phyloP scores from a whole-genome alignment of 2,113 vertebrate species.

The Urocitellus parryii region DNA sequence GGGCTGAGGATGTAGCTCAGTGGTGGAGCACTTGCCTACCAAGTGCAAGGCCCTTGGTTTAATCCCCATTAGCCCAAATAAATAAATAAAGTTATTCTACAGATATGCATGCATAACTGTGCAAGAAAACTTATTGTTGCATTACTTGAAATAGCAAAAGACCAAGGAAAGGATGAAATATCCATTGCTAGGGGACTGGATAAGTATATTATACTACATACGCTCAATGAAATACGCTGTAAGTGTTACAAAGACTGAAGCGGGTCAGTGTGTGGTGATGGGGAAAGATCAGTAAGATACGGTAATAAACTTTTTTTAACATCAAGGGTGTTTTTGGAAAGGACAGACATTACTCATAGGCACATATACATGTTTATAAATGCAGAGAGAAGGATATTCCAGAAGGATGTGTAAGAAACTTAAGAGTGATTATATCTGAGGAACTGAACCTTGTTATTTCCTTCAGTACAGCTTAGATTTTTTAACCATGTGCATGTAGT shows the following conservation, averaged over 20 bases:
- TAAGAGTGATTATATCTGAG: background rate
- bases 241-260: background rate
- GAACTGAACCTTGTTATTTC: background rate
- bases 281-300: background rate
- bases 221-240: background rate
- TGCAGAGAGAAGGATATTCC: background rate
- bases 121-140: background rate
- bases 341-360: background rate
- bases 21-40: no score
- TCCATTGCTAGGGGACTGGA: background rate
- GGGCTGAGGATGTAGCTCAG: no score
- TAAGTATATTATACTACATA: background rate
- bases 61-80: no score
- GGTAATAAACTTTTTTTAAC: background rate
- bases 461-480: background rate
- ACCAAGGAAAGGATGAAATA: background rate
- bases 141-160: slow-evolving; percentile 41
- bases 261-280: background rate
- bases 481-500: background rate
- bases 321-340: background rate
- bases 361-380: slow-evolving; percentile 2
- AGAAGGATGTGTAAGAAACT: background rate
- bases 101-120: background rate
- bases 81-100: background rate
- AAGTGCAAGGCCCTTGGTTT: no score